A percentile compares a stretch with the other conserved stretches of the same genome.
These are phyloP conservation scores for Synergus itoensis DNA, from an alignment of 2,888 invertebrate species.

Conservation along the genomic window DNA sequence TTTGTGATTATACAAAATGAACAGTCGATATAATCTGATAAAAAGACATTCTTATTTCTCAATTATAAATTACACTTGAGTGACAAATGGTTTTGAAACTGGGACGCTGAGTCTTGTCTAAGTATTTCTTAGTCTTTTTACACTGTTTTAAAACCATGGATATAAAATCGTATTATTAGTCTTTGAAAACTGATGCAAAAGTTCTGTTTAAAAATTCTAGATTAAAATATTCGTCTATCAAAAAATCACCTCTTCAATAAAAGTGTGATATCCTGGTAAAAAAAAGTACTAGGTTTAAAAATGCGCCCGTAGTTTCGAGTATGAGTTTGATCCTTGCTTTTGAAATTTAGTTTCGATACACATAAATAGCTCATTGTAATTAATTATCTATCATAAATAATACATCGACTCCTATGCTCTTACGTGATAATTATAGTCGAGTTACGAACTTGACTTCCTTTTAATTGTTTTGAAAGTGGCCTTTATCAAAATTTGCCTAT, in stretches of 20 bases:
- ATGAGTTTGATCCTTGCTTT: conserved; percentile 11
- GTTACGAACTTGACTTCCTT: conserved; percentile 51
- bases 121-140: not conserved
- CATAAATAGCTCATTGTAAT: conserved; percentile 51
- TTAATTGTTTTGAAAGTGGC: conserved; percentile 51
- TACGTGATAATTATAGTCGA: conserved; percentile 59
- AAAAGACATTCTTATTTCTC: conserved; percentile 20
- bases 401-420: conserved; percentile 54
- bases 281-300: not conserved
- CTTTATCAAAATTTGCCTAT: conserved; percentile 72
- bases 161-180: not conserved
- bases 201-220: not conserved
- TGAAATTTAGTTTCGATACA: conserved; percentile 20
- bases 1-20: not conserved
- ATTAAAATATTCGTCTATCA: not conserved
- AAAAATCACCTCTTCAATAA: conserved; percentile 4
- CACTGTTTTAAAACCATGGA: not conserved
- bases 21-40: not conserved
- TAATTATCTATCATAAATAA: conserved; percentile 19
- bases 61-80: not conserved
- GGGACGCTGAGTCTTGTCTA: not conserved
- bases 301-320: not conserved
- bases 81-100: not conserved
- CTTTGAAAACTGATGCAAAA: not conserved
- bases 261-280: not conserved